These are phyloP conservation scores for Microtus richardsoni DNA, from an alignment of 2,113 vertebrate species.

Conservation along the genomic window DNA sequence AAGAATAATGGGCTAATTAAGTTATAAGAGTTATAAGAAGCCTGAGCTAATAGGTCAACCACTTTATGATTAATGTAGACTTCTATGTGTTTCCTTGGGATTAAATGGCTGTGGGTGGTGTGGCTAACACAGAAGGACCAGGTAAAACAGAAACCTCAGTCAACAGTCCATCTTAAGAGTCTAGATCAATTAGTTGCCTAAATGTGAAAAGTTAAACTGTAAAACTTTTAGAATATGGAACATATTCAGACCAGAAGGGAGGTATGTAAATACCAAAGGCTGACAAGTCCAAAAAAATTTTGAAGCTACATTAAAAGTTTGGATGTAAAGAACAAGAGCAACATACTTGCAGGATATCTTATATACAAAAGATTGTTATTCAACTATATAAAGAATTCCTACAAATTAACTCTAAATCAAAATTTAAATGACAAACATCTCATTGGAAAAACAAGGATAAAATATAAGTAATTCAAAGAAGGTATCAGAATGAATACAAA, in stretches of 20 bases:
- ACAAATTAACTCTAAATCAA: not conserved
- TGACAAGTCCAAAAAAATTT: not conserved
- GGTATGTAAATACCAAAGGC: not conserved
- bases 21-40: no score
- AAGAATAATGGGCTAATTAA: no score
- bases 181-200: not conserved
- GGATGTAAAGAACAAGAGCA: not conserved
- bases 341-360: not conserved
- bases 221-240: not conserved
- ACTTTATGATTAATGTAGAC: no score
- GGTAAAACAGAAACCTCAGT: no score
- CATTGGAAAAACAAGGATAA: not conserved
- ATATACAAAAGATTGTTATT: not conserved
- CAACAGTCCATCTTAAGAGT: no score
- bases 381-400: not conserved
- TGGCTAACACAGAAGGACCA: no score
- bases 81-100: no score
- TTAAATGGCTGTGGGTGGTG: no score
- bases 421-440: not conserved
- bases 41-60: no score
- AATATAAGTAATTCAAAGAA: slow-evolving; percentile 4
- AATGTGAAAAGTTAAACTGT: not conserved
- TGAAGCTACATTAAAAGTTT: not conserved
- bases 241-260: not conserved
- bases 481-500: not conserved